A percentile compares a stretch with the other conserved stretches of the same genome.
These are phyloP conservation scores for Montipora foliosa DNA, from an alignment of 64 coral and sea anemone genomes.

Conservation along the genomic window DNA sequence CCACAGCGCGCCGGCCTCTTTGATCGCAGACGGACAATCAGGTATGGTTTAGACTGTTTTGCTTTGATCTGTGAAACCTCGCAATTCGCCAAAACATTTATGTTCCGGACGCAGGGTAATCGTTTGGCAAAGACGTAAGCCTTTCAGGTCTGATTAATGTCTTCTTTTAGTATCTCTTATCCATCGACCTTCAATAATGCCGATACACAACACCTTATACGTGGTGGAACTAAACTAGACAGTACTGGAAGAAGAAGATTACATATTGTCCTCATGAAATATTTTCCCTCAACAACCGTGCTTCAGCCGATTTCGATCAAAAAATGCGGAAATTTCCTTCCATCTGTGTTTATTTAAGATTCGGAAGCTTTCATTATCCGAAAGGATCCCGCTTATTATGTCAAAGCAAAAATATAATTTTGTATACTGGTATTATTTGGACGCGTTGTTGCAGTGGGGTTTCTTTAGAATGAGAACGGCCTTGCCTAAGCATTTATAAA, in stretches of 20 bases:
- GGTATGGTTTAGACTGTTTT: conserved; percentile 14
- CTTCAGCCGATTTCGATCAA: too few species aligned
- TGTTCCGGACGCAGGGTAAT: background rate
- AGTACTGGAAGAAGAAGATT: too few species aligned
- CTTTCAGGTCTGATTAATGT: background rate
- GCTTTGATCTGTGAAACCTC: background rate
- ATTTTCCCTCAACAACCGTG: too few species aligned
- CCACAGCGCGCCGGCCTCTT: conserved; percentile 14
- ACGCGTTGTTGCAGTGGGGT: background rate
- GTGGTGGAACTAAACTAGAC: background rate
- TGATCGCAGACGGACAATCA: conserved; percentile 7
- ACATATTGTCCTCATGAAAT: background rate
- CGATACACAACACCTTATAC: background rate
- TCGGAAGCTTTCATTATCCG: too few species aligned
- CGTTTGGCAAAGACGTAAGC: background rate
- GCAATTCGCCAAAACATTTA: background rate
- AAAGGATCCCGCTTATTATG: too few species aligned
- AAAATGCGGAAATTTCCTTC: too few species aligned
- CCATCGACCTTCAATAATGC: background rate
- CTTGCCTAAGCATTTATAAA: conserved; percentile 4
- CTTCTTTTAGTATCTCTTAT: background rate
- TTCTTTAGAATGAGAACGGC: background rate
- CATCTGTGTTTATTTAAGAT: too few species aligned
- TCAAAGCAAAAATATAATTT: too few species aligned
- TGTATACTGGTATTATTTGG: background rate